Percentiles rank a stretch among this genome's conserved stretches.
These are phyloP conservation scores for Pipistrellus kuhlii DNA, from an alignment of 2,797 vertebrate species.

Conservation along the genomic window DNA sequence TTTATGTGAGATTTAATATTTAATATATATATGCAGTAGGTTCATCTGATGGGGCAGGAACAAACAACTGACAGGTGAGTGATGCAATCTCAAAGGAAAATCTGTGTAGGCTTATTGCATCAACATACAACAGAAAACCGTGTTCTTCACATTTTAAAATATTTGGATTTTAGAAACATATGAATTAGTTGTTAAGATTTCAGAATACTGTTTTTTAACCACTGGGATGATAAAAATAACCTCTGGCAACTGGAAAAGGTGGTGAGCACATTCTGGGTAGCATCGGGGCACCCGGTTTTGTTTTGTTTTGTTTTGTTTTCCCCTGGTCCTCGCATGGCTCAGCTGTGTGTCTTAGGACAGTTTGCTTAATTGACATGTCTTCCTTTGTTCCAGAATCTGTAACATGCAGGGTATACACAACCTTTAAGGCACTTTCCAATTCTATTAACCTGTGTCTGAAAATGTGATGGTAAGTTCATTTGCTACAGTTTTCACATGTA, in stretches of 20 bases:
- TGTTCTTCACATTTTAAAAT: neutral
- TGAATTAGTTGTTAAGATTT: neutral
- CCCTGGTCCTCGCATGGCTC: neutral
- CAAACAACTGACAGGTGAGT: neutral
- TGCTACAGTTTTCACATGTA: neutral
- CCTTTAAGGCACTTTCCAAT: neutral
- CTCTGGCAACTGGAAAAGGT: neutral
- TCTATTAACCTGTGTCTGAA: neutral
- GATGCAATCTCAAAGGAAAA: neutral
- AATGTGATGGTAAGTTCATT: neutral
- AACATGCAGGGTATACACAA: neutral
- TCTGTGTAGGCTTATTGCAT: neutral
- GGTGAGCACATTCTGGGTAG: neutral
- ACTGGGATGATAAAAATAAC: neutral
- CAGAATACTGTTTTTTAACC: neutral
- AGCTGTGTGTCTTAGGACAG: neutral
- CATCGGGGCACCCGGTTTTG: neutral
- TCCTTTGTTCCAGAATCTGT: neutral
- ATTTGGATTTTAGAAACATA: neutral
- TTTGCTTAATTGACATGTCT: neutral
- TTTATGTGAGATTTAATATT: no score
- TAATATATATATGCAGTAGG: neutral
- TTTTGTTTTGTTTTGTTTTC: neutral
- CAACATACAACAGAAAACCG: neutral
- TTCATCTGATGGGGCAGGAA: neutral